Conservation (phyloP, 1,140 invertebrate genomes). For the Neotoxoptera formosana region DNA sequence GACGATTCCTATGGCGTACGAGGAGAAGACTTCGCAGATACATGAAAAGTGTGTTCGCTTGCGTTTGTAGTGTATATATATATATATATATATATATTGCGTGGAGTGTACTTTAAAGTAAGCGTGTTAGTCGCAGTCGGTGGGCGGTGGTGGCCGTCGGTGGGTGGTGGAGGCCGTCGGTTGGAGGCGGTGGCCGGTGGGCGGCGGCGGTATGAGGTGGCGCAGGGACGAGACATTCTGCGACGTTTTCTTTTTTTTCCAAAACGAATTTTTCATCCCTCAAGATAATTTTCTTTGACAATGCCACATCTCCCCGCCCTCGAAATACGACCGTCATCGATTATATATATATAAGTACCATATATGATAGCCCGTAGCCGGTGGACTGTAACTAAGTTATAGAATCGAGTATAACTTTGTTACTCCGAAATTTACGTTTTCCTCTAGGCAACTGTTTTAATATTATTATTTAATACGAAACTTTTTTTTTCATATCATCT, state of each 20-base stretch:
- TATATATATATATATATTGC: no score
- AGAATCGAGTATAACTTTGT: neutral
- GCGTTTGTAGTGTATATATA: neutral
- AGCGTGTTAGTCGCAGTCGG: neutral
- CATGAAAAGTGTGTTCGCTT: neutral
- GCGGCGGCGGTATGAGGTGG: no score
- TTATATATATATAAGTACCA: neutral
- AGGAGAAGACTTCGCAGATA: neutral
- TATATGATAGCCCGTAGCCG: neutral
- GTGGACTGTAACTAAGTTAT: neutral
- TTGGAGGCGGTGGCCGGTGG: no score
- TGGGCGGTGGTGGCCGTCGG: neutral
- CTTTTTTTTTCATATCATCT: neutral
- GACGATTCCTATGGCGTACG: neutral
- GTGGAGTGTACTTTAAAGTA: neutral
- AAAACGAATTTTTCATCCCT: neutral
- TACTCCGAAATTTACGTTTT: neutral
- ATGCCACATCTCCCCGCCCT: neutral
- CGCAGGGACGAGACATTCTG: neutral
- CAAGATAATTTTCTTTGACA: conserved; percentile 5
- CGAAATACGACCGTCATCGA: neutral
- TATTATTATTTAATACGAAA: neutral
- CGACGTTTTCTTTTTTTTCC: neutral
- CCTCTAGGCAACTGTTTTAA: neutral
- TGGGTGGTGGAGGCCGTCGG: neutral